Base-by-base conservation (phyloP, 53 echinoderm and acorn worm genomes). In the Arbacia lixula region DNA sequence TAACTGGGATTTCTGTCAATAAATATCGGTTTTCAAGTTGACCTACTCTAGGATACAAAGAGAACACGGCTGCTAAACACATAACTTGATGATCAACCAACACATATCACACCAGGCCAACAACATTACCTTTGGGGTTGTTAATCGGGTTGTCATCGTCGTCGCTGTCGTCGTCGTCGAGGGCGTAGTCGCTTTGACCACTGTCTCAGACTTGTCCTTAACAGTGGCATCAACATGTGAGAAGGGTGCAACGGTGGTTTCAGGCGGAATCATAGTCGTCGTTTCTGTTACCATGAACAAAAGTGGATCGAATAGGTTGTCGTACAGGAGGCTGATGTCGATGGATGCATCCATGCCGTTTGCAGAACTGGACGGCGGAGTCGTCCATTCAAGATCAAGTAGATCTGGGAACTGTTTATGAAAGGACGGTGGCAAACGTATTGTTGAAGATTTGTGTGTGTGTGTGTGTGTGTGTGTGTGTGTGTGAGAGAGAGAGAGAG, bases 331-430 rank as follows among this genome's bases (percentile, higher is more conserved):
- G 6, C 35, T 49, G 50, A 81, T 61, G 22, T 81, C 82, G 64
- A 81, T 63, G 3, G 82, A 81, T 31, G 64, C 63, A 46, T 81
- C 82, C 82, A 81, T 81, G 19, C 82, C 64, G 25, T 81, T 81
- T 38, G 63, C 82, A 3, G 82, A 81, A 21, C 63, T 63, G 32
- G 61, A 61, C 5, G 62, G 81, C 29, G 30, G 22, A 2, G 61
- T 20, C 26, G 81, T 62, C 0, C 46, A 43, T 46, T 22, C 64
- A 32, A 81, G 42, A 19, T 81, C 49, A 2, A 63, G 64, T 33
- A 81, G 40, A 28, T 81, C 82, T 6, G 82, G 82, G 35, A 81
- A 81, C 82, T 81, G 33, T n/a, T n/a, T n/a, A n/a, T n/a, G n/a
- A n/a, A n/a, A n/a, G n/a, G n/a, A n/a, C n/a, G n/a, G n/a, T n/a